A percentile compares a stretch with the other conserved stretches of the same genome.
phyloP scores from a whole-genome alignment of 2,888 invertebrate genomes.

The Drosophila kambysellisi region DNA sequence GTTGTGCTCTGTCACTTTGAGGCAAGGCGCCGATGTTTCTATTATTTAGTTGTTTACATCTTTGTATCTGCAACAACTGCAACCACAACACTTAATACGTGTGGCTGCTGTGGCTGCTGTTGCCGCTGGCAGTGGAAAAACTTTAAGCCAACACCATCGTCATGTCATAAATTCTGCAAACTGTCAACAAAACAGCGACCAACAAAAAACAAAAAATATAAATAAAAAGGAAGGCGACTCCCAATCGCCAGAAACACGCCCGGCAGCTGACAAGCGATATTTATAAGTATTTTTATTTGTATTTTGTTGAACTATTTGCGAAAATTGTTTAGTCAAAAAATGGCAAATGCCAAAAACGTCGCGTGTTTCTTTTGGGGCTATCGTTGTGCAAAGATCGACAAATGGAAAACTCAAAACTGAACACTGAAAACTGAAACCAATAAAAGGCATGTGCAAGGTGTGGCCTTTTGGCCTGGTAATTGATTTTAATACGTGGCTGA shows the following conservation, averaged over 20 bases:
- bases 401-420: conserved; percentile 49
- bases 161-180: conserved; percentile 72
- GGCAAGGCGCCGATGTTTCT: conserved; percentile 64
- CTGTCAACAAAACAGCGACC: conserved; percentile 66
- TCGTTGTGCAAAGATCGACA: conserved; percentile 62
- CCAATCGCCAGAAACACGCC: conserved; percentile 57
- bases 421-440: conserved; percentile 55
- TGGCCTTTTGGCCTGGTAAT: conserved; percentile 64
- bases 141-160: conserved; percentile 58
- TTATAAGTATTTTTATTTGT: conserved; percentile 32
- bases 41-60: conserved; percentile 64
- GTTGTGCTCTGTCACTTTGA: conserved; percentile 58
- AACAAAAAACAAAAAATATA: conserved; percentile 11
- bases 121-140: conserved; percentile 46
- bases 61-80: conserved; percentile 39
- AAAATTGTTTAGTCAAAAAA: conserved; percentile 48
- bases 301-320: conserved; percentile 22
- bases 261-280: conserved; percentile 72
- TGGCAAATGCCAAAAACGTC: conserved; percentile 70
- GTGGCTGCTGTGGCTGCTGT: conserved; percentile 16
- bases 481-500: conserved; percentile 65
- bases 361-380: conserved; percentile 66
- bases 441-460: conserved; percentile 68
- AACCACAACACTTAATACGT: conserved; percentile 28
- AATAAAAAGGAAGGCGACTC: conserved; percentile 15